Evolutionary conservation across 2,113 vertebrate species (phyloP), one percentile per base, ranked within the genome.

Genomic region (Sclerurus mexicanus): DNA sequence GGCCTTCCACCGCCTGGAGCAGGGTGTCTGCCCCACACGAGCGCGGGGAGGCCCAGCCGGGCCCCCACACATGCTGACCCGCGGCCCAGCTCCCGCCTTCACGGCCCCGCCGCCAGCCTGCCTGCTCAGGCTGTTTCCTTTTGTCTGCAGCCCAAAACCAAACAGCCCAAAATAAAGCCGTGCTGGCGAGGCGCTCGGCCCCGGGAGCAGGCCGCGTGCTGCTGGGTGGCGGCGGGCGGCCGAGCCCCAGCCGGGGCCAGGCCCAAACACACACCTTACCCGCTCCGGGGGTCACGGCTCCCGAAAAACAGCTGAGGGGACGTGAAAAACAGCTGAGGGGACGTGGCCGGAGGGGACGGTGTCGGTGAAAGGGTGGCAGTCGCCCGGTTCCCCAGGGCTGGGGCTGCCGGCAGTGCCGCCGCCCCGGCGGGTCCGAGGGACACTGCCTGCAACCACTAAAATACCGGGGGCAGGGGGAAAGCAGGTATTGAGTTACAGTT

Each of bases 401-500:
- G 40, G 40, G 40, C 40, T 42, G 17, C 18, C 18, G 17, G 16
- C 1, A 1, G 27, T 5, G 39, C 85, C 19, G n/a, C 94, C 66
- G 77, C 71, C 62, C 2, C 0, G 33, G 84, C 62, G 21, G 9
- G 17, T 12, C 89, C 62, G 33, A 69, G 55, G 37, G 46, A 85
- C 13, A 31, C 76, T 46, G 42, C 89, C 92, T 79, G 52, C 83
- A 89, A 37, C 85, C 6, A 9, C 75, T 93, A 58, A 94, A 94
- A 92, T 64, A 88, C 44, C 40, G 85, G 74, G 66, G 60, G 76
- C 53, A 17, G 66, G 56, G 84, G 91, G 90, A 96, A 78, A 87
- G n/a, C 69, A 94, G 87, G 85, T 92, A 96, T 95, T 94, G 85
- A 93, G 72, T 98, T 96, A 91, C 92, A 96, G 90, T 96, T 97